Evolutionary conservation across 2,888 invertebrate genomes (phyloP).

Genomic region (Coleophora deauratella): DNA sequence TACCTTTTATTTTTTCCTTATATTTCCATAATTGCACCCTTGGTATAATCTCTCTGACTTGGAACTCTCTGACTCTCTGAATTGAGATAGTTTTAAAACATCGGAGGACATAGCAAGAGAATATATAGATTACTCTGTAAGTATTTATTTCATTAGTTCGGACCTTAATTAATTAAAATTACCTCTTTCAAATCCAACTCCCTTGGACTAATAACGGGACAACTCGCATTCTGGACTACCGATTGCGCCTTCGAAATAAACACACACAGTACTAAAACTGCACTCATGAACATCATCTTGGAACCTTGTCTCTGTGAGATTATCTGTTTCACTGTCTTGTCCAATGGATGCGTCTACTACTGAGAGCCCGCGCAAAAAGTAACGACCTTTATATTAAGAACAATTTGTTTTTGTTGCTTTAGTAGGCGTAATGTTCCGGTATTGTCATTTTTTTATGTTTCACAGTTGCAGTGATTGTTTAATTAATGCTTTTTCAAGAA

Average conservation of each 20-base stretch:
- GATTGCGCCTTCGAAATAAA: conserved; percentile 28
- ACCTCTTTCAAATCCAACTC: conserved; percentile 62
- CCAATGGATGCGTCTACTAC: conserved; percentile 29
- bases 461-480: too few relatives aligned
- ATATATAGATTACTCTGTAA: too few relatives aligned
- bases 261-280: conserved; percentile 31
- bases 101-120: too few relatives aligned
- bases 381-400: conserved; percentile 32
- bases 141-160: too few relatives aligned
- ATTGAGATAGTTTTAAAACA: too few relatives aligned
- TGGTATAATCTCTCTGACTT: too few relatives aligned
- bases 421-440: conserved; percentile 14
- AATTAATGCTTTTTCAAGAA: too few relatives aligned
- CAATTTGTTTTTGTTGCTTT: conserved; percentile 30
- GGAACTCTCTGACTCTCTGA: too few relatives aligned
- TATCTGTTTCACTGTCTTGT: conserved; percentile 13
- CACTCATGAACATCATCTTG: conserved; percentile 37
- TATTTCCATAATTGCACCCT: too few relatives aligned
- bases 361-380: conserved; percentile 37
- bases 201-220: conserved; percentile 43
- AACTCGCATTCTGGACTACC: conserved; percentile 41
- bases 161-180: conserved; percentile 19
- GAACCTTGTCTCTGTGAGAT: conserved; percentile 28
- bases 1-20: too few relatives aligned
- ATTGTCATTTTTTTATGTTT: conserved; percentile 12